These are phyloP conservation scores for Lethenteron camtschaticum DNA, from an alignment of 2,113 vertebrate genomes.

Conservation along the genomic window DNA sequence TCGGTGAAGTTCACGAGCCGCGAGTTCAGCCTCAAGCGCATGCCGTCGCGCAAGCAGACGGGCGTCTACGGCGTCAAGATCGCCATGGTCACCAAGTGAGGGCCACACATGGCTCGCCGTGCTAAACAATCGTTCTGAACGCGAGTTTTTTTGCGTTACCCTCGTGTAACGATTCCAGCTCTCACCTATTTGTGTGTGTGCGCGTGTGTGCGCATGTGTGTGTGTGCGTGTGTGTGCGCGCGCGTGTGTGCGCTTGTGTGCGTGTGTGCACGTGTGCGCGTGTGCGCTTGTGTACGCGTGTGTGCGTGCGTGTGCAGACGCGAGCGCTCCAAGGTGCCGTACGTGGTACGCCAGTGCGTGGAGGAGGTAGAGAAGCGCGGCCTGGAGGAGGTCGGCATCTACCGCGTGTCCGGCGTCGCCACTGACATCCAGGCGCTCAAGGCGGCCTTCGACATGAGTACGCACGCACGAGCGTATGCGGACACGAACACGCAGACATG, in stretches of 20 bases:
- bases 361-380: slow-evolving; percentile 97
- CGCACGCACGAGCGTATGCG: slow-evolving; percentile 17
- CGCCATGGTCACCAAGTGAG: slow-evolving; percentile 84
- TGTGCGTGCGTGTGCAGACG: slow-evolving; percentile 29
- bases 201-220: too few relatives aligned
- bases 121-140: too few relatives aligned
- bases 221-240: too few relatives aligned
- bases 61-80: slow-evolving; percentile 97
- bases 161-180: not conserved
- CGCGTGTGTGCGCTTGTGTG: too few relatives aligned
- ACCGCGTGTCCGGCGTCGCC: slow-evolving; percentile 90
- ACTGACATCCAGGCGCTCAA: slow-evolving; percentile 93
- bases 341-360: slow-evolving; percentile 90
- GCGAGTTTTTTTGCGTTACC: too few relatives aligned
- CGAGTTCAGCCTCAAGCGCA: slow-evolving; percentile 89
- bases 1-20: slow-evolving; percentile 98
- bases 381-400: slow-evolving; percentile 93
- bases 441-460: slow-evolving; percentile 74
- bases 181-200: not conserved
- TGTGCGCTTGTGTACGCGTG: too few relatives aligned
- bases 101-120: not conserved
- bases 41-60: slow-evolving; percentile 85
- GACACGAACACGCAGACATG: too few relatives aligned
- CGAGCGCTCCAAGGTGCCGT: slow-evolving; percentile 97
- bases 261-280: too few relatives aligned